Evolutionary conservation across 2,797 vertebrate genomes (phyloP), one percentile per base, ranked within the genome.

Genomic region (Ispidina lecontei): DNA sequence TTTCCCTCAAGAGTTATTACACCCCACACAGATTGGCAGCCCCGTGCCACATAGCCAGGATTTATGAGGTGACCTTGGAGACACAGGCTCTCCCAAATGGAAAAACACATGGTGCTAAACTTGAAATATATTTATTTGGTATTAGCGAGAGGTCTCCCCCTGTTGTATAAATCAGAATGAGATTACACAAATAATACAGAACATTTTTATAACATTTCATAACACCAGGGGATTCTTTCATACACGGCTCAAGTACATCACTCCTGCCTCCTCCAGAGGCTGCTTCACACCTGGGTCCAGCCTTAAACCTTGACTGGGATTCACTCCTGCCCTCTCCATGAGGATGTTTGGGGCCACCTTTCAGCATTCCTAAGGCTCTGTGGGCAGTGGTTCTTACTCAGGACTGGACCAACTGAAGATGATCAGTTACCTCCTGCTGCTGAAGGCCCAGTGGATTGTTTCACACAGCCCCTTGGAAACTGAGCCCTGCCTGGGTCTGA

Each of bases 1-100:
- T 97, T 96, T 96, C 97, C 96, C 95, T 93, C 86, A 77, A 97
- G 96, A 96, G 95, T 95, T 92, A 91, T 96, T 92, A 94, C 93
- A 56, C 79, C 93, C 96, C 87, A 17, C 87, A 9, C 89, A 81
- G 87, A 93, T 52, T 81, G 91, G 96, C 93, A 96, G 87, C 5
- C 1, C 93, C 16, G 7, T 63, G 89, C 95, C 92, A 91, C 91
- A 29, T 87, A 60, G 79, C 90, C 92, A 39, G 96, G 96, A 92
- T 86, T 59, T 87, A 93, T 84, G 94, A 72, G 95, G 94, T 96
- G 96, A 97, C 96, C 95, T 96, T 96, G 95, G 92, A 86, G 93
- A 93, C 90, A 75, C 43, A 47, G 87, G 92, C 70, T 67, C 72
- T 94, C 83, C 71, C 83, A 54, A 79, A 95, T 70, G 74, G 91